phyloP scores from a whole-genome alignment of 2,113 vertebrate species.

The Pardalotus punctatus region DNA sequence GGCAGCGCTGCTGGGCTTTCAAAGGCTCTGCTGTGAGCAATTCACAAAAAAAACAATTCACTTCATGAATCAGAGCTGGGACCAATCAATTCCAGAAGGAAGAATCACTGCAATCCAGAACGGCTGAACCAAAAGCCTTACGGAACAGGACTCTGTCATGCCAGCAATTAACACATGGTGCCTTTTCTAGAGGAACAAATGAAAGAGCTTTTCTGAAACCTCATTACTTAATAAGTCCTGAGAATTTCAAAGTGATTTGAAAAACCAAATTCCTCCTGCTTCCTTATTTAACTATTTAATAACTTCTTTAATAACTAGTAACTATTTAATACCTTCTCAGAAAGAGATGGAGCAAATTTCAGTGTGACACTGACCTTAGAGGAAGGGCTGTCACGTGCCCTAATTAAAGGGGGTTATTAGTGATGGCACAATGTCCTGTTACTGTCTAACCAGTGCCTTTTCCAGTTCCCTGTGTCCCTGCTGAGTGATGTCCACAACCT shows the following conservation, averaged over 20 bases:
- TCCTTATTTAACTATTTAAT: not conserved
- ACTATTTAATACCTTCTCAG: not conserved
- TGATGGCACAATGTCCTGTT: not conserved
- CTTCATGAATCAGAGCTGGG: constrained; percentile 1
- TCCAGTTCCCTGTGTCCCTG: not conserved
- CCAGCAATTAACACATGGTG: not conserved
- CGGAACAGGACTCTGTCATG: not conserved
- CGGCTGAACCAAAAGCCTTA: not conserved
- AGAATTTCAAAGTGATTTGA: not conserved
- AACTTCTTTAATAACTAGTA: not conserved
- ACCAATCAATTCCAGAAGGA: constrained; percentile 51
- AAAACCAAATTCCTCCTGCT: not conserved
- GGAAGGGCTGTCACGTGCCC: not conserved
- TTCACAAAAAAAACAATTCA: too few relatives aligned
- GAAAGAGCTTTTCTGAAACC: not conserved
- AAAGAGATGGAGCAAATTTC: not conserved
- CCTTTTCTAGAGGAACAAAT: not conserved
- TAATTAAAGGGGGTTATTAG: not conserved
- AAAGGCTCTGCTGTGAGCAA: constrained; percentile 28
- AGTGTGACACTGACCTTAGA: not conserved
- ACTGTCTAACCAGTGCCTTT: not conserved
- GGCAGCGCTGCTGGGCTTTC: not conserved
- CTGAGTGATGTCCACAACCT: not conserved
- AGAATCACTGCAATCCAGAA: constrained; percentile 41
- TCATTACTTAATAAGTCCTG: not conserved